Percentiles rank a stretch among this genome's conserved stretches.
Conservation (phyloP, 2,888 invertebrate genomes). For the Caenorhabditis sp. region DNA sequence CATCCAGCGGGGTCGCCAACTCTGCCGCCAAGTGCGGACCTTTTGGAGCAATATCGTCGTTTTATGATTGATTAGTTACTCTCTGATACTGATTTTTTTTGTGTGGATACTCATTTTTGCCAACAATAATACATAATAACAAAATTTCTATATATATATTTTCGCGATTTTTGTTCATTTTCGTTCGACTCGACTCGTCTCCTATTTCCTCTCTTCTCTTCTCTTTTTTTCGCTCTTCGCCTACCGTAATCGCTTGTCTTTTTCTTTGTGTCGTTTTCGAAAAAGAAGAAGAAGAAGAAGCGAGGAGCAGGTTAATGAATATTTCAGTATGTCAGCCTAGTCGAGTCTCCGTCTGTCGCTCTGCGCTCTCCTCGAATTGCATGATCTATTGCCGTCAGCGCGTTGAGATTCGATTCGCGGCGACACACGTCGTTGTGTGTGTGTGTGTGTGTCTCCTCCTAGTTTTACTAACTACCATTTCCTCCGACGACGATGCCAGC, state of each 20-base stretch:
- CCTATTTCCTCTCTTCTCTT: not conserved
- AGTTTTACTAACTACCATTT: constrained; percentile 1
- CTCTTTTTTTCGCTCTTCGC: not conserved
- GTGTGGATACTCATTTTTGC: too few relatives aligned
- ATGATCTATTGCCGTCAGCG: not conserved
- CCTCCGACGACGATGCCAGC: too few relatives aligned
- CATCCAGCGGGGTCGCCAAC: constrained; percentile 1
- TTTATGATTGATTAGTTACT: constrained; percentile 19
- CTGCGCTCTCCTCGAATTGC: not conserved
- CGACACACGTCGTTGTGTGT: too few relatives aligned
- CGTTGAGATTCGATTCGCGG: not conserved
- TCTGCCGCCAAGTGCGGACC: constrained; percentile 1
- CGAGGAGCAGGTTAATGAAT: constrained; percentile 31
- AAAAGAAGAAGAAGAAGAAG: constrained; percentile 1
- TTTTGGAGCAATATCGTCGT: constrained; percentile 16
- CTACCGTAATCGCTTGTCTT: constrained; percentile 38
- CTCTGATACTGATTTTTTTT: not conserved
- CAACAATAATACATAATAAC: constrained; percentile 12
- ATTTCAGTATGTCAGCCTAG: constrained; percentile 29
- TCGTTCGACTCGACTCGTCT: too few relatives aligned
- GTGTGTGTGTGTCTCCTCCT: not conserved
- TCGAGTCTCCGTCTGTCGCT: not conserved
- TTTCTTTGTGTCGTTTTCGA: constrained; percentile 3
- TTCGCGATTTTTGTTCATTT: too few relatives aligned
- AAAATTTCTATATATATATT: too few relatives aligned